Percentiles rank a stretch among this genome's conserved stretches.
These are phyloP conservation scores for Pristionchus fissidentatus DNA, from an alignment of 2,888 invertebrate genomes.

Conservation along the genomic window DNA sequence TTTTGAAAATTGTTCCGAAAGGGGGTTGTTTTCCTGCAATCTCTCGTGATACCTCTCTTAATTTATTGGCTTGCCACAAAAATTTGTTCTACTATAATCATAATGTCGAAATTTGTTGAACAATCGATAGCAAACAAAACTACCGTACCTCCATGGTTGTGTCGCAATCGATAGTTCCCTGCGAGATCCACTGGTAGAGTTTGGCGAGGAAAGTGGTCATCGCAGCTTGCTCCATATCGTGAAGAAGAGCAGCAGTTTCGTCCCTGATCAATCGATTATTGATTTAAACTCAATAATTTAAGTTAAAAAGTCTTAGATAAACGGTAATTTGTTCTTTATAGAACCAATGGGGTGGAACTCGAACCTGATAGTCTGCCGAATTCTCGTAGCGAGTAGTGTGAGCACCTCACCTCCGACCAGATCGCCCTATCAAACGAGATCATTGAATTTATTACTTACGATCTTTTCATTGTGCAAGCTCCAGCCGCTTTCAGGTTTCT, in stretches of 20 bases:
- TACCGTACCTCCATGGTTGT: constrained; percentile 43
- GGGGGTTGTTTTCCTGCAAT: too few relatives aligned
- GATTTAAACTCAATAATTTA: background rate
- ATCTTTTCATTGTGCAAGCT: too few relatives aligned
- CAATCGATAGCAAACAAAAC: background rate
- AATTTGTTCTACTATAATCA: background rate
- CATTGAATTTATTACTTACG: too few relatives aligned
- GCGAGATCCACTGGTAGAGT: constrained; percentile 35
- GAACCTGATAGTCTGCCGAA: constrained; percentile 35
- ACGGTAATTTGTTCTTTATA: too few relatives aligned
- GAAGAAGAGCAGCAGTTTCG: background rate
- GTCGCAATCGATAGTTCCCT: constrained; percentile 35
- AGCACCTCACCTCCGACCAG: constrained; percentile 47
- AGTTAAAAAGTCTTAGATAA: background rate
- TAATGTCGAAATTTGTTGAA: too few relatives aligned
- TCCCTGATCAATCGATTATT: background rate
- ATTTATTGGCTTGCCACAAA: background rate
- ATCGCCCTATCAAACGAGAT: constrained; percentile 48
- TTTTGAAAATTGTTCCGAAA: too few relatives aligned
- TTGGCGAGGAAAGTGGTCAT: constrained; percentile 8
- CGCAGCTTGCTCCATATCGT: constrained; percentile 5
- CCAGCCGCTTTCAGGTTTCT: too few relatives aligned
- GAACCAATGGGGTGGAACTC: background rate
- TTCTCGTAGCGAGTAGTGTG: constrained; percentile 25
- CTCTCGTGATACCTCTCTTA: too few relatives aligned